Percentiles rank a stretch among this genome's conserved stretches.
These are phyloP conservation scores for Gonatopus flavifemur DNA, from an alignment of 1,140 invertebrate genomes.

Conservation along the genomic window DNA sequence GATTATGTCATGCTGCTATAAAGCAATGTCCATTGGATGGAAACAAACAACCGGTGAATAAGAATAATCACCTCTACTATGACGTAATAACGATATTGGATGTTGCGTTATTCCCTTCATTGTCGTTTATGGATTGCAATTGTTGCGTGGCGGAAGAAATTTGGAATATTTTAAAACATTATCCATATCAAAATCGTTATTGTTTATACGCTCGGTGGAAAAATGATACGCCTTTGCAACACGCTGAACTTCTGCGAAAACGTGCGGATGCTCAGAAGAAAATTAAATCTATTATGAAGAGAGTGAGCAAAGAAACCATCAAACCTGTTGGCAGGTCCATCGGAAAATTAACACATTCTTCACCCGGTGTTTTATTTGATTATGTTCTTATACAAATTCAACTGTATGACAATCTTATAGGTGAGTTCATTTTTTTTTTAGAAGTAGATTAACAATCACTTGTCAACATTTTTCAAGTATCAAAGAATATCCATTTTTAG, in stretches of 20 bases:
- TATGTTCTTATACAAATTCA: constrained; percentile 94
- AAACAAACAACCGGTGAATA: constrained; percentile 47
- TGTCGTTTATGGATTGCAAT: constrained; percentile 91
- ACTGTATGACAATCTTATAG: constrained; percentile 95
- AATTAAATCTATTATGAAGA: constrained; percentile 96
- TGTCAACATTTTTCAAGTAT: not conserved
- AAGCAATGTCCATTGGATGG: constrained; percentile 49
- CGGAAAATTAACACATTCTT: constrained; percentile 95
- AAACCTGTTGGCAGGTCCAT: constrained; percentile 94
- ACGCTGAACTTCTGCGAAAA: constrained; percentile 80
- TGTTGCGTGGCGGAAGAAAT: constrained; percentile 95
- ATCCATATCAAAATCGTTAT: constrained; percentile 91
- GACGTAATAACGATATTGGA: constrained; percentile 87
- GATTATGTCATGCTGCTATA: constrained; percentile 62
- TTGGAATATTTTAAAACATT: constrained; percentile 88
- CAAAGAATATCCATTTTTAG: not conserved
- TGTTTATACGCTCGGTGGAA: constrained; percentile 94
- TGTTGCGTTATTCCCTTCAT: constrained; percentile 81
- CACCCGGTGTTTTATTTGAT: constrained; percentile 93
- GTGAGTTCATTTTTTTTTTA: constrained; percentile 24
- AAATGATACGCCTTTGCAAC: constrained; percentile 79
- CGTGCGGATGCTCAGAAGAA: constrained; percentile 85
- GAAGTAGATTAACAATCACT: not conserved
- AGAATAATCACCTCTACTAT: constrained; percentile 64
- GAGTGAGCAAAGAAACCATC: constrained; percentile 97